Evolutionary conservation across 2,888 invertebrate genomes (phyloP), one percentile per base, ranked within the genome.

Genomic region (Cantharis rufa): DNA sequence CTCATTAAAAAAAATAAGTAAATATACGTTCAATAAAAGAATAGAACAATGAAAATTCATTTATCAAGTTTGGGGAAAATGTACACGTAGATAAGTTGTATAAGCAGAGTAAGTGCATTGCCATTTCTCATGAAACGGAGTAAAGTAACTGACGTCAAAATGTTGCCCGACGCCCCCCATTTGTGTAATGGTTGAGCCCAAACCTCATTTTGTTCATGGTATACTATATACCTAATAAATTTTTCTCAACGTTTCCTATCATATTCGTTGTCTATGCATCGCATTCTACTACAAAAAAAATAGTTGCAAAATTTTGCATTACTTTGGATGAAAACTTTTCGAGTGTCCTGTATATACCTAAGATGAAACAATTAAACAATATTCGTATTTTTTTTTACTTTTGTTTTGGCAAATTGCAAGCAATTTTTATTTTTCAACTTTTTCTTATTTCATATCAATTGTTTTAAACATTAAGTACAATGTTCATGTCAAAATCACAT

Each of bases 171-270:
- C 88, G 86, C 87, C 88, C 88, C 88, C 85, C 84, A 81, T 82
- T 81, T 82, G 81, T 81, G 85, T 84, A 88, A 88, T 89, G 89
- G 89, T 89, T 89, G 82, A 83, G 86, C 84, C 89, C 89, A 83
- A 88, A 87, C 88, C 88, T 88, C 88, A 88, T 88, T 88, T 88
- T 88, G 88, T 88, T 87, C 88, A 87, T 87, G 85, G 85, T 85
- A 85, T 83, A 84, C 86, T 85, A 85, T 83, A 83, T 85, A 86
- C 85, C 87, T 86, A 85, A 85, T 86, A 86, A 86, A 83, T 87
- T 87, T 87, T 87, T 86, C 87, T 84, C 84, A 84, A 87, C 87
- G 87, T 81, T 80, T 81, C 81, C 82, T 18, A 62, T 69, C 68
- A 21, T 64, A 15, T 48, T 62, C 69, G 64, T 13, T 21, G 15